Base-by-base conservation (phyloP, 2,797 vertebrate species). In the Anas bahamensis region DNA sequence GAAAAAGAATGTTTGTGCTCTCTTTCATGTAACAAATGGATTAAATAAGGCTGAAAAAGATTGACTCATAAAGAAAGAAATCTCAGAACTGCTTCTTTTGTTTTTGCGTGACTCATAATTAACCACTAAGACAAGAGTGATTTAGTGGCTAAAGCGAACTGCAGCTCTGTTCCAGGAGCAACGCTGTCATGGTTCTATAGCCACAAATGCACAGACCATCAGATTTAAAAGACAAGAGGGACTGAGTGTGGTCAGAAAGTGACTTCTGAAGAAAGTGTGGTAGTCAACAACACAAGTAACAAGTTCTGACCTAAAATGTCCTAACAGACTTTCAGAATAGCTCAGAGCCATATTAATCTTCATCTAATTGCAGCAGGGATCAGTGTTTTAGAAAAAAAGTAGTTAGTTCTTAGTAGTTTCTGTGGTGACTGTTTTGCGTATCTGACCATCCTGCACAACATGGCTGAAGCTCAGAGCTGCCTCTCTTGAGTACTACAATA, bases 31-130 rank as follows among this genome's bases (percentile, higher is more conserved):
- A 85, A 75, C 79, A 84, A 86, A 87, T 72, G 42, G 37, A 59
- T 96, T 95, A 59, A 84, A 92, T 39, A 88, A 37, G 55, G 17
- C 33, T 79, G 75, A 86, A 71, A 86, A 93, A 84, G 33, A 79
- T 41, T 86, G 89, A 89, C 64, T 93, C 50, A n/a, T 66, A 41
- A 84, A 74, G 74, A 89, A 85, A 6, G 26, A 94, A 88, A 77
- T 89, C 52, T 77, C 76, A 46, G 65, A 83, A 70, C 48, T 63
- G 6, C 69, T 66, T 33, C 55, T 84, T 83, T 81, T 72, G 21
- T 21, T 81, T 86, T 77, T 85, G 46, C 66, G 76, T 75, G 74
- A 81, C 56, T 95, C 81, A 73, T 41, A 39, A 90, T 84, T 89
- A 89, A 78, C 52, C 31, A 42, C 37, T 63, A 71, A 93, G 68